phyloP scores from a whole-genome alignment of 2,888 invertebrate genomes.

The Hymenopus coronatus region DNA sequence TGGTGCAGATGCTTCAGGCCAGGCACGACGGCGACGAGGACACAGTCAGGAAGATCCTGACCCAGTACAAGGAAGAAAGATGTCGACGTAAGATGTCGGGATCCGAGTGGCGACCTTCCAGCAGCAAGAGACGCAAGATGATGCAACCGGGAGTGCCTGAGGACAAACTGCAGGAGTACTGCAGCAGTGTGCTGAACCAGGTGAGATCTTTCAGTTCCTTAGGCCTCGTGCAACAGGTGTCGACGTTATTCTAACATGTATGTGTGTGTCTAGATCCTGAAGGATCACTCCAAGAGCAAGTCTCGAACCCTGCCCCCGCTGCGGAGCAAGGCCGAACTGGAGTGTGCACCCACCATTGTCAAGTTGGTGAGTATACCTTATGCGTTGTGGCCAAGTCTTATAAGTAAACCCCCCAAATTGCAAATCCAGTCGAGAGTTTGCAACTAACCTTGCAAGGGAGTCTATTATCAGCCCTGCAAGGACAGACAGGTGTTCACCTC shows the following conservation, averaged over 20 bases:
- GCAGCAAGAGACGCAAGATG: slow-evolving; percentile 3
- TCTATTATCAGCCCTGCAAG: too few relatives aligned
- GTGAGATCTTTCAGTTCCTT: background rate
- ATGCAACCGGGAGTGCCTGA: background rate
- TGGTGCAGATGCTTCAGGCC: slow-evolving; percentile 29
- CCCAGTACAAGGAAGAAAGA: slow-evolving; percentile 7
- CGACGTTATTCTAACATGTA: background rate
- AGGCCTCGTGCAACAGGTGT: too few relatives aligned
- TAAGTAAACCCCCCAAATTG: too few relatives aligned
- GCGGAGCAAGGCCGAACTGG: background rate
- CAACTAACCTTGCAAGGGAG: too few relatives aligned
- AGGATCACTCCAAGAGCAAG: background rate
- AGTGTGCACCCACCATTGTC: background rate
- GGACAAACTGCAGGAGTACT: background rate
- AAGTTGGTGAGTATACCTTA: background rate
- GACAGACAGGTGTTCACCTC: too few relatives aligned
- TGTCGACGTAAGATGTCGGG: background rate
- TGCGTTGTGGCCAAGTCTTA: too few relatives aligned
- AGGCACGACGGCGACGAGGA: slow-evolving; percentile 25
- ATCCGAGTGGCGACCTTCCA: background rate
- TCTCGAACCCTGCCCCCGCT: background rate
- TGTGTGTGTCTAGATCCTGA: background rate
- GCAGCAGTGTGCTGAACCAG: background rate
- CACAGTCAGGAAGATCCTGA: slow-evolving; percentile 24
- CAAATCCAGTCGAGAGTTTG: too few relatives aligned